Evolutionary conservation across 2,888 invertebrate genomes (phyloP).

Genomic region (Drosophila merina): DNA sequence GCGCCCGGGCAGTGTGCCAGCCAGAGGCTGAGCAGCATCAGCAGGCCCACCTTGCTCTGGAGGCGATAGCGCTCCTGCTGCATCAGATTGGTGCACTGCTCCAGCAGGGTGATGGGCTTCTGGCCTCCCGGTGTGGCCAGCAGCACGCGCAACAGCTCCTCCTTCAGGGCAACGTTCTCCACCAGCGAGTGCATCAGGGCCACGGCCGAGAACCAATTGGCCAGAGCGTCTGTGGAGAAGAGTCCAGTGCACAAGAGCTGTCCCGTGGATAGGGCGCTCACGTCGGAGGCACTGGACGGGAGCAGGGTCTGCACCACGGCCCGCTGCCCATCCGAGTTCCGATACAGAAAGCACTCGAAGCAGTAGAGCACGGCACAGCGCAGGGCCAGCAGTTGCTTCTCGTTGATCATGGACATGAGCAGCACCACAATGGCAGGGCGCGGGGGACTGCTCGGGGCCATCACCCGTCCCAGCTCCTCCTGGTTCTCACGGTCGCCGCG

Average conservation of each 20-base stretch:
- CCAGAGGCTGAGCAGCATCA: conserved; percentile 97
- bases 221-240: conserved; percentile 93
- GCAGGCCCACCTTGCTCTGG: conserved; percentile 93
- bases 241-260: conserved; percentile 96
- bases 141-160: conserved; percentile 95
- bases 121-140: conserved; percentile 93
- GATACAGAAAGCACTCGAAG: conserved; percentile 97
- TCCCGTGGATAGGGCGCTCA: conserved; percentile 89
- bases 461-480: conserved; percentile 94
- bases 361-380: conserved; percentile 98
- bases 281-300: conserved; percentile 92
- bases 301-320: conserved; percentile 95
- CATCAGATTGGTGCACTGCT: conserved; percentile 93
- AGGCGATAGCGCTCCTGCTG: conserved; percentile 88
- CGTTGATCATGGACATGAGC: conserved; percentile 99
- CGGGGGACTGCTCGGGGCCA: conserved; percentile 96
- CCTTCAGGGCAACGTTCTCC: conserved; percentile 93
- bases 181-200: conserved; percentile 95
- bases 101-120: conserved; percentile 94
- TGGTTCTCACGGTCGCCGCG: conserved; percentile 94
- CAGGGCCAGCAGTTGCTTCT: conserved; percentile 95
- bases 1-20: conserved; percentile 92
- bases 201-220: conserved; percentile 98
- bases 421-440: conserved; percentile 97
- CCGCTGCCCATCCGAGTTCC: conserved; percentile 95